Base-by-base conservation (phyloP, 2,113 vertebrate genomes). In the Xenopus laevis region DNA sequence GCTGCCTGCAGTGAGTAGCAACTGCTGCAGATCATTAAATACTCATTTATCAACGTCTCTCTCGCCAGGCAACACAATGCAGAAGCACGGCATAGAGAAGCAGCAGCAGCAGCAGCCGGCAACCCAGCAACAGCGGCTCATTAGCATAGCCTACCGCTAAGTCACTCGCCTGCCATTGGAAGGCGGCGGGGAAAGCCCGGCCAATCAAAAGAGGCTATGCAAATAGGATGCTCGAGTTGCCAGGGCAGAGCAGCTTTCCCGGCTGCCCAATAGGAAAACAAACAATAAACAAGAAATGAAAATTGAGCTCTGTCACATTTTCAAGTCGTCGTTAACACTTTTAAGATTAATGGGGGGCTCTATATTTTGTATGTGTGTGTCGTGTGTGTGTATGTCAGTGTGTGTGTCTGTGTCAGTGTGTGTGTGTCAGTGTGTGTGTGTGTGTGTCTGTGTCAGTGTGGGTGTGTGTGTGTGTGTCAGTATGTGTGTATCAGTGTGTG, bases 71-170 rank as follows among this genome's bases (percentile, higher is more conserved):
- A 93, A 92, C 93, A 96, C 95, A 95, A 95, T 93, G 95, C 94
- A 90, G 93, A 91, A 93, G 88, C 83, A 84, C 79, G 87, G 90
- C 91, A 91, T 92, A 90, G 86, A 90, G 92, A 93, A 93, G 89
- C 92, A 89, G 92, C 87, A 90, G 92, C 92, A 93, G 89, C 92
- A 89, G 92, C 91, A 88, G 88, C 90, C 92, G 85, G 91, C 88
- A 93, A 91, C 95, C 95, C 96, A 96, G 97, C 97, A 98, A 99
- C 96, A 98, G 96, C 94, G 86, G 88, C 91, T 94, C 91, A 98
- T 98, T 97, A 98, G 96, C 96, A 98, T 96, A 97, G 94, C 96
- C 96, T 96, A 96, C 95, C 95, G 94, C 89, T 84, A 89, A 85
- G 86, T 85, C 79, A 80, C 86, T 89, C 87, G 89, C 88, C 84